Base-by-base conservation (phyloP, 2,888 invertebrate species). In the Rhingia rostrata region DNA sequence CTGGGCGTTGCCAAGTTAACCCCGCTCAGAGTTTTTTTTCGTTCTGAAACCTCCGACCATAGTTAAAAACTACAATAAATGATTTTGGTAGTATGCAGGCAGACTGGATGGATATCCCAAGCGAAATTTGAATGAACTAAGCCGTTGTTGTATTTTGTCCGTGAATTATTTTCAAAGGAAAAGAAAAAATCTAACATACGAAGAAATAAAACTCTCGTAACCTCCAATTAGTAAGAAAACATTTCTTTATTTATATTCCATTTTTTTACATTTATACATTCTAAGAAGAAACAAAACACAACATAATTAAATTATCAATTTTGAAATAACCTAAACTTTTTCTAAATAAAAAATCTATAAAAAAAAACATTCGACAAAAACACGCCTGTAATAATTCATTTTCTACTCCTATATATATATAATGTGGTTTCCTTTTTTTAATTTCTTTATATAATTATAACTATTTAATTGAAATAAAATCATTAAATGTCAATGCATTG, bases 221-320 rank as follows among this genome's bases (percentile, higher is more conserved):
- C 32, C 33, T 45, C 22, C 35, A 63, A 22, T 63, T 63, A 63
- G 64, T 51, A n/a, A 73, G 54, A 73, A 73, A 73, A 73, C 54
- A 64, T 73, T 61, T 61, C 30, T 60, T 39, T 60, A 78, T 70
- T 69, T 64, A 37, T 53, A 45, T 67, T 39, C 5, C 49, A 32
- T 61, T 54, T 49, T 63, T 67, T 54, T 72, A 69, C 54, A 67
- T 74, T 74, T 74, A 74, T 56, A 69, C 61, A 74, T 22, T 45
- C 45, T 53, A 10, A 47, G 32, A 35, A 54, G 43, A 61, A 73
- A 64, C 47, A 73, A 45, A 61, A 60, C 35, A 47, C 12, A 63
- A 53, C n/a, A 12, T 22, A 63, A 47, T 69, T 6, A 47, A 66
- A 69, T 56, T 58, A 37, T 47, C 47, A 39, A 4, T 45, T 30